Evolutionary conservation across 1,140 invertebrate genomes (phyloP), one percentile per base, ranked within the genome.

Genomic region (Panagrolaimus sp.): DNA sequence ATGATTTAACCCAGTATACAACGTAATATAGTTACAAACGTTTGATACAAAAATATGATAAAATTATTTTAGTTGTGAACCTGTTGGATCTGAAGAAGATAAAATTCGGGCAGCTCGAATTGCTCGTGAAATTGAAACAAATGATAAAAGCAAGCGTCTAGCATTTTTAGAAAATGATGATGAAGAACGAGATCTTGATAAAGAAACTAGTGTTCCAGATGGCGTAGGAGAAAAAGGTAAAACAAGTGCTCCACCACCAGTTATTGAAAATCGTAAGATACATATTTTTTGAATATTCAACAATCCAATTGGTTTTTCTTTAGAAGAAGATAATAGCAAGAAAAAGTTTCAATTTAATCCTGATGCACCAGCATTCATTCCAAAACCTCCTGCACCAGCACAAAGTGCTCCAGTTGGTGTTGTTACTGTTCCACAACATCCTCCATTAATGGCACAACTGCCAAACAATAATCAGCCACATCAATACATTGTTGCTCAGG

Each of bases 121-220:
- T 46, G 69, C 69, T 23, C 48, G 47, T 20, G 47, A 51, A 38
- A 70, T 70, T 31, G 69, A 70, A 43, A 62, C n/a, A 25, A 69
- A 69, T 44, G 13, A n/a, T 11, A 44, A 42, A 13, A 69, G 66
- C 20, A 23, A 42, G 14, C 16, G 38, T 3, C 20, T 62, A 14
- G 43, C 66, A 14, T 16, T 25, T n/a, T 42, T 70, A 14, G 69
- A 70, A 47, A 70, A 70, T 47, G 69, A 70, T 44, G 69, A 70
- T 43, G 69, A 71, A 23, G 69, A 70, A 44, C 68, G 69, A 14
- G 68, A 70, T 71, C 44, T 70, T 14, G 68, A 70, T 43, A 71
- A 69, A 44, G 25, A 31, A 16, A 70, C 69, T 11, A n/a, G 20
- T 16, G 51, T 57, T 20, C 31, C 31, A 38, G 51, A 57, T 25